Base-by-base conservation (phyloP, 1,140 invertebrate species). In the Teleopsis dalmanni region DNA sequence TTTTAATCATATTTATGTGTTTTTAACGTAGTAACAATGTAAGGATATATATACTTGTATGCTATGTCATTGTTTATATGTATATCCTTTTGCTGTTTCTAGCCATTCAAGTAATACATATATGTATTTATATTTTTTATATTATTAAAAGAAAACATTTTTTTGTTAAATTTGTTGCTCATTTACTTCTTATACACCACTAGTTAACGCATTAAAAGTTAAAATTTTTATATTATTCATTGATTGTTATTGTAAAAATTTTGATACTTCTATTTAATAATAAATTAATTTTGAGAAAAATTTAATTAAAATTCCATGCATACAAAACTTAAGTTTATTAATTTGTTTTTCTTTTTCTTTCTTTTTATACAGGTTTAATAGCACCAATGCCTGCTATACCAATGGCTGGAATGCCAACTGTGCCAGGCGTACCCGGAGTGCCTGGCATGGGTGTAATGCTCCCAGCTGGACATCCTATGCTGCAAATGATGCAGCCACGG, bases 401-500 rank as follows among this genome's bases (percentile, higher is more conserved):
- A 63, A 56, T 71, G 73, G 63, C 76, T 75, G 81, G 82, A 60
- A 75, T 85, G 75, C 46, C 51, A 13, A 59, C 70, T 73, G 26
- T 67, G 44, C 36, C 33, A 22, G 62, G 58, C 5, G 56, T 62
- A 18, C 58, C 62, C 14, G 66, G 73, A 65, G 50, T 75, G 61
- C 57, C 76, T 75, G 82, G 82, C 62, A 78, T 85, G 78, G 76
- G 83, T 62, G 80, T 82, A 48, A 76, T 83, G 71, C 75, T 81
- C 52, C 82, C 80, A 31, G 80, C 81, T 34, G 80, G 81, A 66
- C 76, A 78, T 54, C 80, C 82, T 65, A 76, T 81, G 57, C 53
- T 72, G 48, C 80, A 80, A 51, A 81, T 84, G 78, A 83, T 85
- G 67, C n/a, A n/a, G n/a, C 82, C 82, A 48, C 79, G 83, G 69